Evolutionary conservation across 2,888 invertebrate species (phyloP), one percentile per base, ranked within the genome.

Genomic region (Azorinus chamasolen): DNA sequence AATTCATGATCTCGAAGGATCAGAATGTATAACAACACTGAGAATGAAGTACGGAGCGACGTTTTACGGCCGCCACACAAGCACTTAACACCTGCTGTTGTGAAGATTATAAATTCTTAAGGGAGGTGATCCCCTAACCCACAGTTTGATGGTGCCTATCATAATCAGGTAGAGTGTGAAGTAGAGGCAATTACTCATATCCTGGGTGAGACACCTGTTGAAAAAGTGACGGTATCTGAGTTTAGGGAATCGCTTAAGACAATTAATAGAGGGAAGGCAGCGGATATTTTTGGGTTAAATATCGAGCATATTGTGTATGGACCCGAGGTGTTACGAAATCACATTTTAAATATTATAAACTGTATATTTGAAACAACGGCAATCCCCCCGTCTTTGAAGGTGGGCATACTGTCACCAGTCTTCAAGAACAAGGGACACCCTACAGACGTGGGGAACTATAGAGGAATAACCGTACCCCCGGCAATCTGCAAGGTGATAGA

Each of bases 231-330:
- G 10, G 14, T n/a, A 12, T 51, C 41, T 24, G 64, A 64, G 25
- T 5, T 71, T 14, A 20, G 45, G 14, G 16, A 25, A 51, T 57
- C 71, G 12, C 4, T 71, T 5, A 27, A 53, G n/a, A 64, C 10
- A 20, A 45, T 71, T 14, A 55, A 71, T 22, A 71, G 25, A 50
- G 71, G 71, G n/a, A 71, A 71, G 41, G n/a, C 71, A 6, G 41
- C 71, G 2, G 63, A 71, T 50, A 58, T 64, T 4, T 43, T 51
- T 25, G 46, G 46, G 12, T 16, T 71, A n/a, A 63, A 61, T 14
- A 48, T 63, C 14, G 71, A 63, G 59, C 64, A 71, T 48, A 10
- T 71, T 4, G 0, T 71, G 18, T 50, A 64, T 58, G 41, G 25
- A 64, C 51, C 37, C 6, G 46, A 54, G 20, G 4, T 5, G 1